phyloP scores from a whole-genome alignment of 2,888 invertebrate genomes.

The Ctenicera cuprea region DNA sequence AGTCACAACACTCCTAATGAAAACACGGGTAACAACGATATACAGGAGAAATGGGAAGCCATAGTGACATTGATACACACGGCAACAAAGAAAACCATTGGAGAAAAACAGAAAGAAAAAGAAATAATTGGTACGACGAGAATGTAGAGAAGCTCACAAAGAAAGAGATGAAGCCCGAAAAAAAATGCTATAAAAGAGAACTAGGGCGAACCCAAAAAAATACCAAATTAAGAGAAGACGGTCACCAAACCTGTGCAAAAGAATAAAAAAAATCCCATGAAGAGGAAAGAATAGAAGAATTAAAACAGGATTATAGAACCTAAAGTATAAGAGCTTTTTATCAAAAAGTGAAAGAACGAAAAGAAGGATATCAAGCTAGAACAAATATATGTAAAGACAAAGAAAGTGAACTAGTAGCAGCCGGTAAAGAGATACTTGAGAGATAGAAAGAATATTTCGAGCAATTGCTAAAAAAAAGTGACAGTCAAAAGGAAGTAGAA shows the following conservation, averaged over 20 bases:
- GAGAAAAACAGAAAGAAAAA: too few species aligned
- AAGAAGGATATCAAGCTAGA: too few species aligned
- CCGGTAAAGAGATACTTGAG: neutral
- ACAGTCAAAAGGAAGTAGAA: neutral
- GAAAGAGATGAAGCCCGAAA: neutral
- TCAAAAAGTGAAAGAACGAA: neutral
- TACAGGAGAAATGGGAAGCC: neutral
- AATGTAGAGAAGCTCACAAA: neutral
- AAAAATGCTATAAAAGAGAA: neutral
- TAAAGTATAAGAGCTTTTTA: conserved; percentile 1
- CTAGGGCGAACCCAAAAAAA: neutral
- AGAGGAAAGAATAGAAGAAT: too few species aligned
- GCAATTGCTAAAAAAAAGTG: neutral
- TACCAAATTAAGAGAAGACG: neutral
- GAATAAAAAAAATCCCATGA: neutral
- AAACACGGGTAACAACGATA: neutral
- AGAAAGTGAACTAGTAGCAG: too few species aligned
- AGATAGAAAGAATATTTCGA: neutral
- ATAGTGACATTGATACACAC: neutral
- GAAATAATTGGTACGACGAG: too few species aligned
- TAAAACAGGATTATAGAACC: neutral
- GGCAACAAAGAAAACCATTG: too few species aligned
- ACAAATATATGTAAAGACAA: too few species aligned
- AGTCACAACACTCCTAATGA: neutral
- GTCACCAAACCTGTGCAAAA: neutral